These are phyloP conservation scores for Gobius niger DNA, from an alignment of 2,113 vertebrate species.

Conservation along the genomic window DNA sequence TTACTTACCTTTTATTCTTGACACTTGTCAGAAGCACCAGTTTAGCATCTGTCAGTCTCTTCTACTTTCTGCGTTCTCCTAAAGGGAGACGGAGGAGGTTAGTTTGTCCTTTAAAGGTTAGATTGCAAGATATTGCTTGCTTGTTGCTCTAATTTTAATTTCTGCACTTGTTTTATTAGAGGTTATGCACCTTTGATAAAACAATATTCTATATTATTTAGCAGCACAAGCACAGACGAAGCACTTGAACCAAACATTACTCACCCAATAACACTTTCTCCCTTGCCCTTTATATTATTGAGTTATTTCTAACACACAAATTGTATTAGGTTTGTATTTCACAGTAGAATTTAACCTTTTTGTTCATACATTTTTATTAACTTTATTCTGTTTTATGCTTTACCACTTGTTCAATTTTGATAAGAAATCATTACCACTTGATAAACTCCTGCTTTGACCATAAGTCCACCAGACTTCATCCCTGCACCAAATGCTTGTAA, in stretches of 20 bases:
- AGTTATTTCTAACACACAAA: neutral
- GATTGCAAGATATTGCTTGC: slow-evolving; percentile 22
- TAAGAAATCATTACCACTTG: slow-evolving; percentile 2
- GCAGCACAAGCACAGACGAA: neutral
- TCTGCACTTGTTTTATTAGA: slow-evolving; percentile 30
- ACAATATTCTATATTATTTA: neutral
- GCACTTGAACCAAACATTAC: neutral
- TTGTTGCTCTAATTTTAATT: slow-evolving; percentile 35
- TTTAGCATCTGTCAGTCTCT: slow-evolving; percentile 77
- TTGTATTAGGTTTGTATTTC: neutral
- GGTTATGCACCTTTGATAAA: slow-evolving; percentile 1
- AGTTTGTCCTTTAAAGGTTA: slow-evolving; percentile 55
- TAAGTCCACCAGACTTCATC: neutral
- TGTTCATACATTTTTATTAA: neutral
- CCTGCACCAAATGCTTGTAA: slow-evolving; percentile 36
- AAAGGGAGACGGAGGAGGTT: slow-evolving; percentile 77
- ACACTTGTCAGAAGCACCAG: slow-evolving; percentile 74
- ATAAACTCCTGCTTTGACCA: too few relatives aligned
- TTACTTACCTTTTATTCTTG: slow-evolving; percentile 36
- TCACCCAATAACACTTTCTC: neutral
- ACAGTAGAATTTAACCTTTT: neutral
- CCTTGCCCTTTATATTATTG: neutral
- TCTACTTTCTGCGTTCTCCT: slow-evolving; percentile 77
- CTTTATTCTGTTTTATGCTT: too few relatives aligned
- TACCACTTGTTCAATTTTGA: too few relatives aligned